Conservation (phyloP, 1,140 invertebrate species). For the Rhizoglyphus robini region DNA sequence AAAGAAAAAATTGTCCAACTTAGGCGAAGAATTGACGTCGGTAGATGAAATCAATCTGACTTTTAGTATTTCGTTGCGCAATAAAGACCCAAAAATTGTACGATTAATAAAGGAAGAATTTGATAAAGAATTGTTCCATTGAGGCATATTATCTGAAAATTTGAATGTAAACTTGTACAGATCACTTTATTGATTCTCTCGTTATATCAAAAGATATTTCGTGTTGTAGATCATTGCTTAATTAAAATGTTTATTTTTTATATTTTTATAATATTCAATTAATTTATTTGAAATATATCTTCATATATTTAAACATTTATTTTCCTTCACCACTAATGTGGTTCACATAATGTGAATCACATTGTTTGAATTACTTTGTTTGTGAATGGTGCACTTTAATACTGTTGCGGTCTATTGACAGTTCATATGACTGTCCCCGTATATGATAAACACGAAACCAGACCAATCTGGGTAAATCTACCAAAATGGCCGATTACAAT, state of each 20-base stretch:
- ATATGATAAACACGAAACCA: neutral
- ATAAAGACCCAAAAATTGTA: neutral
- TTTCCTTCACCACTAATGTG: too few species aligned
- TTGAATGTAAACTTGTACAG: too few species aligned
- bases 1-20: neutral
- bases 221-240: too few species aligned
- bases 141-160: neutral
- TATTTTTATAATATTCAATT: neutral
- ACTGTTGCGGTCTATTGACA: neutral
- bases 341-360: too few species aligned
- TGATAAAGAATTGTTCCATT: neutral
- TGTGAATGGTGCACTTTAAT: neutral
- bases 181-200: too few species aligned
- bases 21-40: neutral
- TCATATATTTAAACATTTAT: too few species aligned
- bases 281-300: neutral
- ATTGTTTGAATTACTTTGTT: neutral
- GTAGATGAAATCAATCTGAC: neutral
- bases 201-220: too few species aligned
- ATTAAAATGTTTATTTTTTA: neutral
- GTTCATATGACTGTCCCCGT: neutral
- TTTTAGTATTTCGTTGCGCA: conserved; percentile 10
- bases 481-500: neutral
- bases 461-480: too few species aligned
- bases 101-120: neutral